Base-by-base conservation (phyloP, 2,888 invertebrate genomes). In the Tiliacea citrago region DNA sequence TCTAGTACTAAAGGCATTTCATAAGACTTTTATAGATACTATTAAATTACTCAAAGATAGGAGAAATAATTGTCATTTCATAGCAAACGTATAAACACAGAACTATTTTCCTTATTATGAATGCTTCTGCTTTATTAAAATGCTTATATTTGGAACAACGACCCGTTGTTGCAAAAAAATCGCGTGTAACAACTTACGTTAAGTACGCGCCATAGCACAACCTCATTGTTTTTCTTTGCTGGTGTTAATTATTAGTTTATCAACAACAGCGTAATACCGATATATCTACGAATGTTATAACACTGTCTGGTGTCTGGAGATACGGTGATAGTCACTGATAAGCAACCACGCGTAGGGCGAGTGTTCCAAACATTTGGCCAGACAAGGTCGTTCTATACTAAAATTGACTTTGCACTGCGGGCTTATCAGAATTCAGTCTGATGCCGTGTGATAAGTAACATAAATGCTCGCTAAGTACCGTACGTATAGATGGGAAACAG, bases 301-400 rank as follows among this genome's bases (percentile, higher is more conserved):
- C 83, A 82, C 84, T 83, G 90, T 91, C 90, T 89, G 91, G 87
- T 81, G 94, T 93, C 93, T 92, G 93, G 90, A 92, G 92, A 93
- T 94, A 93, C 90, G 74, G 79, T 62, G 91, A 92, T 91, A 90
- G 86, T 81, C 73, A 86, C 70, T 81, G 91, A 92, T 92, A 92
- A 91, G 78, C 60, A 67, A 86, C 39, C 94, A 94, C 93, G 93
- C 89, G 83, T 80, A 73, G 80, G 82, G 68, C 76, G 91, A 88
- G 86, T 94, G 93, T 29, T 78, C 65, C 49, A 81, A 79, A 77
- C 67, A 70, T 88, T 89, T 75, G 75, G 83, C 79, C 88, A 89
- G 90, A 89, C 92, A 92, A 92, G 93, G 93, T 87, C 90, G 87
- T 67, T 67, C 47, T 66, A 71, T 86, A 90, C 84, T 84, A 80